These are phyloP conservation scores for Nasonia vitripennis DNA, from an alignment of 1,140 invertebrate species.

Conservation along the genomic window DNA sequence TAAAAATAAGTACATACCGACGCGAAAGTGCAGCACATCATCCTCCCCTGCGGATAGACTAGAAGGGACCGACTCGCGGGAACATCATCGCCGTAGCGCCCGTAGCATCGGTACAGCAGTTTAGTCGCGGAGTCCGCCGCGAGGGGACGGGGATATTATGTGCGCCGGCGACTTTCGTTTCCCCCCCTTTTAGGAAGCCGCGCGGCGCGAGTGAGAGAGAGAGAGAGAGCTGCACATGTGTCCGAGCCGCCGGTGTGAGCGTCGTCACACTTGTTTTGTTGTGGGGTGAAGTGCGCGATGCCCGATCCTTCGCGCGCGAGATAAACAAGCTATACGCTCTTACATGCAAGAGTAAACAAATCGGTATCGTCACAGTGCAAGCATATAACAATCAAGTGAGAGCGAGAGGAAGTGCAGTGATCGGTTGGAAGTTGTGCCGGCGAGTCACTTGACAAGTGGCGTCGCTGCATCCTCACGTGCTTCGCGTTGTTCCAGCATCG, in stretches of 20 bases:
- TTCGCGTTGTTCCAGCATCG: too few species aligned
- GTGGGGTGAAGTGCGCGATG: not conserved
- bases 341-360: not conserved
- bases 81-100: not conserved
- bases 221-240: not conserved
- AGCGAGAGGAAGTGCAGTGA: not conserved
- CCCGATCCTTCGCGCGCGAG: not conserved
- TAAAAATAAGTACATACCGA: not conserved
- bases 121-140: not conserved
- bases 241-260: not conserved
- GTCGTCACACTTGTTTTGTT: not conserved
- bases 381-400: not conserved
- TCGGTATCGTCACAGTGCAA: not conserved
- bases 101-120: not conserved
- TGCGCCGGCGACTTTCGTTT: not conserved
- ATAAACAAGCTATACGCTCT: not conserved
- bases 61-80: not conserved
- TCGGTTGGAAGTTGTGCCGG: not conserved
- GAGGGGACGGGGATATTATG: not conserved
- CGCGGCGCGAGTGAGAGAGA: not conserved
- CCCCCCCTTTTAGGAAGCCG: not conserved
- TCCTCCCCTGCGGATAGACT: not conserved
- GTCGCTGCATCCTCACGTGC: not conserved
- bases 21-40: not conserved
- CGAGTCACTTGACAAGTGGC: too few species aligned